Base-by-base conservation (phyloP, 2,888 invertebrate species). In the Lithophane socia region DNA sequence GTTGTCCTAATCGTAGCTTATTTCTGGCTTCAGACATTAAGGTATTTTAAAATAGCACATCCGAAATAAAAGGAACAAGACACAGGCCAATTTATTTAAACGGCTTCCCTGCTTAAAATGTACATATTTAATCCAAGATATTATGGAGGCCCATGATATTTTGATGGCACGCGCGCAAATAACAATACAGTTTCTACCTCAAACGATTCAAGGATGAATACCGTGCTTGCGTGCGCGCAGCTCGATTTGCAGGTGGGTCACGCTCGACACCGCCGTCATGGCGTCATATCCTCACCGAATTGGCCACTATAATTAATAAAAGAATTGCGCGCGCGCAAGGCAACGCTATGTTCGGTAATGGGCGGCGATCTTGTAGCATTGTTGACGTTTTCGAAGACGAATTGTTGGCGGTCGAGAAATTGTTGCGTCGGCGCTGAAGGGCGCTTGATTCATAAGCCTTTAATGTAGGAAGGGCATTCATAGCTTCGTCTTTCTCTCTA, bases 211-310 rank as follows among this genome's bases (percentile, higher is more conserved):
- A 96, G 96, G 96, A 95, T 96, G 94, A 94, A 94, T 93, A 86
- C 92, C 91, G 92, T 93, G 94, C 93, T 82, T 85, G 84, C 83
- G 83, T 86, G 93, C 84, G 73, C 73, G 91, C 91, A 89, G 92
- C 91, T 89, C 89, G 90, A 94, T 96, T 95, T 91, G 95, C 93
- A 96, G 95, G 94, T 93, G 91, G 93, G 90, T 95, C 96, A 96
- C 96, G 96, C 93, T 90, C 94, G 87, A 86, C 92, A 92, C 91
- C 91, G 92, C 91, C 93, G 91, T 90, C 92, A 93, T 95, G 95
- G 94, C 96, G 95, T 96, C 96, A 96, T 95, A 96, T 96, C 96
- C 96, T 96, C 93, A 83, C 94, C 91, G 92, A 94, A 95, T 96
- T 96, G 95, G 96, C 90, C 92, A 94, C 92, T 89, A 92, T 93